Percentiles rank a stretch among this genome's conserved stretches.
These are phyloP conservation scores for Pterostichus niger DNA, from an alignment of 2,888 invertebrate species.

Conservation along the genomic window DNA sequence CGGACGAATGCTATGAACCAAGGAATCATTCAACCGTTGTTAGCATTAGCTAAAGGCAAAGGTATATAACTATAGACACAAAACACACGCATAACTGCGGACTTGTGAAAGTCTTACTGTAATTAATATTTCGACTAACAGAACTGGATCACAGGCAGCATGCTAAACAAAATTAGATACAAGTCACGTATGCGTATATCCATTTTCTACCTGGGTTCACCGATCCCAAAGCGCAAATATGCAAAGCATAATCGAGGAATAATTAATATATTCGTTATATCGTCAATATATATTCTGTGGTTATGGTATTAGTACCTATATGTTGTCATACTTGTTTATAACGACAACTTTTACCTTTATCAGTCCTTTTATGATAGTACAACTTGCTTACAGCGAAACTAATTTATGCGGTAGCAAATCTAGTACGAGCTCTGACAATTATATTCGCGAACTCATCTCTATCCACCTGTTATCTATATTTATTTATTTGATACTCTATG, in stretches of 20 bases:
- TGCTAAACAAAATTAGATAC: conserved; percentile 58
- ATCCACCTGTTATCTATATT: no score
- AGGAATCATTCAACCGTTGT: conserved; percentile 19
- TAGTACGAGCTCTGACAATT: no score
- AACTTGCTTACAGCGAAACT: no score
- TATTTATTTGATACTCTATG: no score
- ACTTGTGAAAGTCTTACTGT: conserved; percentile 49
- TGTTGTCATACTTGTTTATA: no score
- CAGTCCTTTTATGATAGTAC: no score
- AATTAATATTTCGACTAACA: conserved; percentile 58
- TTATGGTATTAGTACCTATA: no score
- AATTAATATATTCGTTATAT: no score
- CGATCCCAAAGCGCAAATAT: conserved; percentile 10
- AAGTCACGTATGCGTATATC: conserved; percentile 50
- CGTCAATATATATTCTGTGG: no score
- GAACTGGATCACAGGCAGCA: conserved; percentile 56
- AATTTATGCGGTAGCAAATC: no score
- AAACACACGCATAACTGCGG: conserved; percentile 7
- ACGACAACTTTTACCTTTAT: no score
- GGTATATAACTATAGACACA: background rate
- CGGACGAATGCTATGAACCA: background rate
- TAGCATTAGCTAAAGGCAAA: background rate
- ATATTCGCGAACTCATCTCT: no score
- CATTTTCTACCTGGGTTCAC: conserved; percentile 53
- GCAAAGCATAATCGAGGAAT: background rate